Conservation (phyloP, 2,797 vertebrate genomes). For the Parauchenoglanis punctatus region DNA sequence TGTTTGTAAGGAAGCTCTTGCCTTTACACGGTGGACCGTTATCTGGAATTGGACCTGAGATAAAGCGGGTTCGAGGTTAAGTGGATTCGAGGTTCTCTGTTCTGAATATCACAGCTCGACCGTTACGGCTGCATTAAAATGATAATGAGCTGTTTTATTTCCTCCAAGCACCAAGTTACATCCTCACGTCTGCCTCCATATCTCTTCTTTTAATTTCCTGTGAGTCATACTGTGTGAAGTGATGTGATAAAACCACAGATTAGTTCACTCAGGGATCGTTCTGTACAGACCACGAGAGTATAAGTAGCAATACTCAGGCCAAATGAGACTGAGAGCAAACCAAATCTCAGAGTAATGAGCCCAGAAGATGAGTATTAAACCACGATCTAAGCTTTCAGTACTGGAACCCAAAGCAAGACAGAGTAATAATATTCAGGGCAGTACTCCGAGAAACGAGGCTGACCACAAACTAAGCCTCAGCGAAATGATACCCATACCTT, state of each 20-base stretch:
- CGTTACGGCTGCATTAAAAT: conserved; percentile 42
- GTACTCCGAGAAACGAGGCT: neutral
- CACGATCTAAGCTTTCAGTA: neutral
- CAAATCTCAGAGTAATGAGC: neutral
- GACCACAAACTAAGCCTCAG: neutral
- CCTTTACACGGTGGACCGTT: neutral
- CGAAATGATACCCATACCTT: neutral
- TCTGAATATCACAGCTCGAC: neutral
- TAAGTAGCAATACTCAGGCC: neutral
- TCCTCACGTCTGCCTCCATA: conserved; percentile 19
- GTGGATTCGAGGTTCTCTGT: neutral
- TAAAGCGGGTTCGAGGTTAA: neutral
- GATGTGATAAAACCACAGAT: conserved; percentile 2
- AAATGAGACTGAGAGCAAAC: neutral
- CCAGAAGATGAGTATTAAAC: neutral
- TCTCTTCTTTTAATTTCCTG: conserved; percentile 43
- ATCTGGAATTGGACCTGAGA: neutral
- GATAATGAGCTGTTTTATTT: conserved; percentile 54
- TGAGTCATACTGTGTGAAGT: conserved; percentile 39
- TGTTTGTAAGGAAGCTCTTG: neutral
- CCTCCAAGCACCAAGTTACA: conserved; percentile 29
- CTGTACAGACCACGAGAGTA: neutral
- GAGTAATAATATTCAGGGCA: neutral
- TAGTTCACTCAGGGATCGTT: neutral
- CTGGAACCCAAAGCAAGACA: neutral